Conservation (phyloP, 2,888 invertebrate genomes). For the Acronicta psi region DNA sequence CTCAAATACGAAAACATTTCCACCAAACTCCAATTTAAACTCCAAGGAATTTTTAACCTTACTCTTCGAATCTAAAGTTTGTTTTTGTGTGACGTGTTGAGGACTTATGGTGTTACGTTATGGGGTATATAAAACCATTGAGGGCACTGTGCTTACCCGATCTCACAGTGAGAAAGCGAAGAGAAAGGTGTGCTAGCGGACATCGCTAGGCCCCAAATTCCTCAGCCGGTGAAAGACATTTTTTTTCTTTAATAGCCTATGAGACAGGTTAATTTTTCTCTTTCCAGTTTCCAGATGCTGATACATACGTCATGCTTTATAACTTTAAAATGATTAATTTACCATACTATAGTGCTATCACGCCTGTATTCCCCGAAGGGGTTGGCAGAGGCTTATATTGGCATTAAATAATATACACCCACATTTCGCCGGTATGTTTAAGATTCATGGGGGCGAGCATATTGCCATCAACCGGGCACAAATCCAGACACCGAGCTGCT, state of each 20-base stretch:
- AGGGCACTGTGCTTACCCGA: conserved; percentile 75
- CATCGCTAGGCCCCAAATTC: conserved; percentile 77
- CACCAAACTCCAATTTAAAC: conserved; percentile 1
- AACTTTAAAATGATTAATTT: no score
- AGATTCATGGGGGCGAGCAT: no score
- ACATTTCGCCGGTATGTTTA: no score
- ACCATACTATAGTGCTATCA: no score
- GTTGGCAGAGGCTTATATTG: no score
- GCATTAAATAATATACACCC: no score
- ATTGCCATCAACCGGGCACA: no score
- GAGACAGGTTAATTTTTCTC: conserved; percentile 46
- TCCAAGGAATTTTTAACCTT: conserved; percentile 29
- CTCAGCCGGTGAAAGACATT: conserved; percentile 75
- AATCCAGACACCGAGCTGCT: no score
- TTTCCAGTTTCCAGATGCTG: conserved; percentile 17
- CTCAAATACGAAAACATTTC: conserved; percentile 23
- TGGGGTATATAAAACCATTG: conserved; percentile 56
- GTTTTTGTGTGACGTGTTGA: conserved; percentile 16
- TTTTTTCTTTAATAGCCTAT: conserved; percentile 60
- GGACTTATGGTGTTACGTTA: conserved; percentile 49
- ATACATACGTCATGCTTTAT: background rate
- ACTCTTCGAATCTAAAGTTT: conserved; percentile 1
- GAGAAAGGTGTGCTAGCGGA: conserved; percentile 78
- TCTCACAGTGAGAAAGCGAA: conserved; percentile 78
- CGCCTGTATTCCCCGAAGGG: no score